phyloP scores from a whole-genome alignment of 2,888 invertebrate genomes.

The Rugalucina vietnamica region DNA sequence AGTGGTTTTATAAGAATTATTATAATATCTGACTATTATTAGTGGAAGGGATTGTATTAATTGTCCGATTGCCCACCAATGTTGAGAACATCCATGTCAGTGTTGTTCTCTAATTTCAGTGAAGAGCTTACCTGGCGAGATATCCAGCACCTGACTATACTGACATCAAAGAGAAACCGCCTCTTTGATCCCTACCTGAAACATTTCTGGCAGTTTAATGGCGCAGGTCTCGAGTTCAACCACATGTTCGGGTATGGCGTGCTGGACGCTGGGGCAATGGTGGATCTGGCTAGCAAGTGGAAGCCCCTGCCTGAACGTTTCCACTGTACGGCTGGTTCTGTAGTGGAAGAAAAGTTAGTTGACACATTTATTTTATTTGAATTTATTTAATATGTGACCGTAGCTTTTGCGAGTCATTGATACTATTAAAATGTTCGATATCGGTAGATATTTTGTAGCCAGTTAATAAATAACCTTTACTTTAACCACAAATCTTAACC shows the following conservation, averaged over 20 bases:
- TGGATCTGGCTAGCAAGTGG: conserved; percentile 97
- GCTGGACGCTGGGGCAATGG: conserved; percentile 99
- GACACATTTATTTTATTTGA: too few species aligned
- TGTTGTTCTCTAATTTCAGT: conserved; percentile 85
- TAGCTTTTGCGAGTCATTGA: too few species aligned
- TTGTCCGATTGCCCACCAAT: too few species aligned
- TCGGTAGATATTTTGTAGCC: too few species aligned
- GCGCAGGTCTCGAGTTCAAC: conserved; percentile 99
- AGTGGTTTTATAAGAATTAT: too few species aligned
- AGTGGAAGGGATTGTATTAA: too few species aligned
- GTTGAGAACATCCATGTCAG: too few species aligned
- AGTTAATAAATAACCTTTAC: too few species aligned
- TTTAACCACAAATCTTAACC: too few species aligned
- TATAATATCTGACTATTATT: too few species aligned
- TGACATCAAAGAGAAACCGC: conserved; percentile 99
- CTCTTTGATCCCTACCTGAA: conserved; percentile 98
- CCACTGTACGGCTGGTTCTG: conserved; percentile 97
- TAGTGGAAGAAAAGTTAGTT: conserved; percentile 87
- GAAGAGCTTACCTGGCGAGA: conserved; percentile 97
- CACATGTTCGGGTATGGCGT: conserved; percentile 99
- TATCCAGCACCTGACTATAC: conserved; percentile 98
- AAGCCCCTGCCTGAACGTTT: conserved; percentile 97
- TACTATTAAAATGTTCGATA: too few species aligned
- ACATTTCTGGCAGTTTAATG: conserved; percentile 99
- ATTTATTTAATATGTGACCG: too few species aligned